Evolutionary conservation across 2,888 invertebrate species (phyloP).

Genomic region (Marasmarcha lunaedactyla): DNA sequence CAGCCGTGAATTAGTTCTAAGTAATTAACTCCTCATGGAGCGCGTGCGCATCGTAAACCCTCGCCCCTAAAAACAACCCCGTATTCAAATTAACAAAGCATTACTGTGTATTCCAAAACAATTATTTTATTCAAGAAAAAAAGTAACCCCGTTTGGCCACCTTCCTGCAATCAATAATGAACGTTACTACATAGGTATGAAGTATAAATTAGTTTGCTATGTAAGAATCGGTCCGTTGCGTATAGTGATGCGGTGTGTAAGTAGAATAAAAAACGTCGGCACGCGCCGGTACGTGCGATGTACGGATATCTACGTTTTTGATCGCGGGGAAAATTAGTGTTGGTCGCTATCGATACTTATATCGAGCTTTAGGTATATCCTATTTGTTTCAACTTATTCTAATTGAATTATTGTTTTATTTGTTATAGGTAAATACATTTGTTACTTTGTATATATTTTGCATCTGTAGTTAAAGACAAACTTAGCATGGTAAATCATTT

Average conservation of each 20-base stretch:
- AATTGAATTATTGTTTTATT: too few relatives aligned
- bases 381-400: too few relatives aligned
- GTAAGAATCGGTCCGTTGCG: slow-evolving; percentile 2
- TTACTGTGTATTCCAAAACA: slow-evolving; percentile 55
- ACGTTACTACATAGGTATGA: slow-evolving; percentile 2
- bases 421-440: too few relatives aligned
- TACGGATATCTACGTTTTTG: slow-evolving; percentile 44
- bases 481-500: too few relatives aligned
- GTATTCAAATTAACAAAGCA: slow-evolving; percentile 68
- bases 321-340: slow-evolving; percentile 22
- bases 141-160: slow-evolving; percentile 22
- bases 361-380: slow-evolving; percentile 3
- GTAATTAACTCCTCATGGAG: slow-evolving; percentile 61
- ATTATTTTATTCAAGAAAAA: slow-evolving; percentile 43
- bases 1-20: slow-evolving; percentile 61
- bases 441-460: too few relatives aligned
- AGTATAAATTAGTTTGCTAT: slow-evolving; percentile 14
- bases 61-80: slow-evolving; percentile 35
- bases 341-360: not conserved
- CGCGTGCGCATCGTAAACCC: slow-evolving; percentile 54
- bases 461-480: too few relatives aligned
- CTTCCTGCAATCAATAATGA: slow-evolving; percentile 6
- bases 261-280: slow-evolving; percentile 64
- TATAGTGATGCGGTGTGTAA: slow-evolving; percentile 33
- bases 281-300: slow-evolving; percentile 56